Evolutionary conservation across 2,113 vertebrate species (phyloP).

Genomic region (Ancistrus triradiatus): DNA sequence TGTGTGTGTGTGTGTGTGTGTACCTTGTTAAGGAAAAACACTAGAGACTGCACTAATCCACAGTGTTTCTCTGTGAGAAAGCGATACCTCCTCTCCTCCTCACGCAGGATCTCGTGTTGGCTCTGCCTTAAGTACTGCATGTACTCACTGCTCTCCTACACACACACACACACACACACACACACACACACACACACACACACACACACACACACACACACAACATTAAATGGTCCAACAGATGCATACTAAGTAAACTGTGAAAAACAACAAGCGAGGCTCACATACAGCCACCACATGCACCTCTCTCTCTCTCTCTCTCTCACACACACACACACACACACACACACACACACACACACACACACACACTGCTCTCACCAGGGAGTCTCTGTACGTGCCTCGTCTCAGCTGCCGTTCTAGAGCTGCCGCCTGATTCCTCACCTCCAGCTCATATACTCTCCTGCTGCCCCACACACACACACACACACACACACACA

Average conservation of each 20-base stretch:
- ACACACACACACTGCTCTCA: slow-evolving; percentile 36
- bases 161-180: slow-evolving; percentile 23
- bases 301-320: too few relatives aligned
- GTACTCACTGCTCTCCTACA: slow-evolving; percentile 72
- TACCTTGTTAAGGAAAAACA: slow-evolving; percentile 74
- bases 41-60: slow-evolving; percentile 69
- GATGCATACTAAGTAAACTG: too few relatives aligned
- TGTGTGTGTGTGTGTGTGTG: slow-evolving; percentile 10
- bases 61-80: slow-evolving; percentile 94
- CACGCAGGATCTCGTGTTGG: slow-evolving; percentile 82
- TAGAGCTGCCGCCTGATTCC: slow-evolving; percentile 74
- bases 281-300: not conserved
- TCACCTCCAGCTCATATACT: slow-evolving; percentile 89
- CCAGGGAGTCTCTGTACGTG: slow-evolving; percentile 73
- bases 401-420: slow-evolving; percentile 84
- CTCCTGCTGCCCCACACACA: slow-evolving; percentile 81
- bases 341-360: not conserved
- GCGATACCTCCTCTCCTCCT: slow-evolving; percentile 91
- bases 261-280: not conserved
- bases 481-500: slow-evolving; percentile 22
- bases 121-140: slow-evolving; percentile 82
- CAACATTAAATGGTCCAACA: not conserved
- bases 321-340: slow-evolving; percentile 9
- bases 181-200: slow-evolving; percentile 21
- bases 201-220: not conserved